Conservation (phyloP, 2,797 vertebrate genomes). For the Enteromius paludinosus region DNA sequence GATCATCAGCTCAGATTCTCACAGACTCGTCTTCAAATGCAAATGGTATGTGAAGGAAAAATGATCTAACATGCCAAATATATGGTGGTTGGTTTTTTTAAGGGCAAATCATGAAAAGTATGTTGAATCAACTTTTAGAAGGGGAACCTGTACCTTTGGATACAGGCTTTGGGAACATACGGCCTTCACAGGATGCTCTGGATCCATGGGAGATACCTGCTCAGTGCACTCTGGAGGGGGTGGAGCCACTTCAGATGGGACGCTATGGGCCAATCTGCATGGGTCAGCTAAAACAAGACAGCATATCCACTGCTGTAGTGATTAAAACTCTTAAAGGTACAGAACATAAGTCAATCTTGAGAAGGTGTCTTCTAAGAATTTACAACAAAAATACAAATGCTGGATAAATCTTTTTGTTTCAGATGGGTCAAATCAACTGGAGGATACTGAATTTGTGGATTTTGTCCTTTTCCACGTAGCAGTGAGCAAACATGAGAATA, state of each 20-base stretch:
- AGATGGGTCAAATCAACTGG: slow-evolving; percentile 61
- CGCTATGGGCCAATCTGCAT: slow-evolving; percentile 70
- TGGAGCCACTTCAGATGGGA: slow-evolving; percentile 69
- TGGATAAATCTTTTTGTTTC: background rate
- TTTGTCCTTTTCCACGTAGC: slow-evolving; percentile 68
- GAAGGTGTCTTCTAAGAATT: background rate
- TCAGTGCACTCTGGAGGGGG: slow-evolving; percentile 63
- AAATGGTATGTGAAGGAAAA: background rate
- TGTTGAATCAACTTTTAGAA: slow-evolving; percentile 47
- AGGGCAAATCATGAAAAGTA: background rate
- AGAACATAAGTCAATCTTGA: background rate
- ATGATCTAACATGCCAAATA: background rate
- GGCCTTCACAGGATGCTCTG: slow-evolving; percentile 55
- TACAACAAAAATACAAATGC: background rate
- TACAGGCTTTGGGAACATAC: slow-evolving; percentile 24
- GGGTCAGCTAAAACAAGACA: slow-evolving; percentile 64
- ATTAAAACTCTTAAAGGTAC: slow-evolving; percentile 71
- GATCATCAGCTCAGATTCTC: slow-evolving; percentile 24
- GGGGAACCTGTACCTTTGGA: slow-evolving; percentile 43
- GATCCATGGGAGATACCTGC: slow-evolving; percentile 69
- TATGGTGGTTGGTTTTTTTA: background rate
- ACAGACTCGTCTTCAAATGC: background rate
- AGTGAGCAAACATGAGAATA: slow-evolving; percentile 71
- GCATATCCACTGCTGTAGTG: slow-evolving; percentile 64
- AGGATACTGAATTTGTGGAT: slow-evolving; percentile 66